Evolutionary conservation across 2,113 vertebrate species (phyloP).

Genomic region (Dasypus novemcinctus): DNA sequence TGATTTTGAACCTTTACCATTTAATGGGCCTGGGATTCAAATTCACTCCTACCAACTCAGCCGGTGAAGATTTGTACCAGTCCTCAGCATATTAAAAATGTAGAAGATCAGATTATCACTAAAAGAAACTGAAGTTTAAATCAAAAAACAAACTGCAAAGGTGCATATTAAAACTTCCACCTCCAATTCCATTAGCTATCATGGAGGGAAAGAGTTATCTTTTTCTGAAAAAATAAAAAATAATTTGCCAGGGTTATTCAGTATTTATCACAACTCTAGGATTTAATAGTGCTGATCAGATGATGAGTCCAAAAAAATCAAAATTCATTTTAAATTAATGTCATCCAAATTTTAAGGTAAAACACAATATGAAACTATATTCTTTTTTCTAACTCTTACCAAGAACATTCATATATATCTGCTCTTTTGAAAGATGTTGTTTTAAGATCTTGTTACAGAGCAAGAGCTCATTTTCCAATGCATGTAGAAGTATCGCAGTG

Average conservation of each 20-base stretch:
- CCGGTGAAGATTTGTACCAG: neutral
- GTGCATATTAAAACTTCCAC: constrained; percentile 18
- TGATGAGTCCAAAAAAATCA: neutral
- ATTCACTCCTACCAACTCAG: neutral
- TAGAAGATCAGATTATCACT: neutral
- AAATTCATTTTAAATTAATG: neutral
- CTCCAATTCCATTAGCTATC: neutral
- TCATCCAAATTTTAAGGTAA: neutral
- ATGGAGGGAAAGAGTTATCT: neutral
- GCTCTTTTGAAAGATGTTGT: neutral
- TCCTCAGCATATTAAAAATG: neutral
- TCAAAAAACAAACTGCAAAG: neutral
- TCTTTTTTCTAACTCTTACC: neutral
- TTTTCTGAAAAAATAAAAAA: neutral
- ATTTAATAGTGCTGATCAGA: neutral
- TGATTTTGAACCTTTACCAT: constrained; percentile 32
- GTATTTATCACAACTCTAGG: neutral
- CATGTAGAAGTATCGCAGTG: too few species aligned
- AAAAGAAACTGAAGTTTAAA: neutral
- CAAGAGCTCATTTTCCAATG: too few species aligned
- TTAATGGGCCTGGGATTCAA: constrained; percentile 26
- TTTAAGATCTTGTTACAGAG: neutral
- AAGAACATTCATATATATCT: neutral
- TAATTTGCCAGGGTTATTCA: neutral
- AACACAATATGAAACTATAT: neutral